Base-by-base conservation (phyloP, 2,113 vertebrate species). In the Riparia riparia region DNA sequence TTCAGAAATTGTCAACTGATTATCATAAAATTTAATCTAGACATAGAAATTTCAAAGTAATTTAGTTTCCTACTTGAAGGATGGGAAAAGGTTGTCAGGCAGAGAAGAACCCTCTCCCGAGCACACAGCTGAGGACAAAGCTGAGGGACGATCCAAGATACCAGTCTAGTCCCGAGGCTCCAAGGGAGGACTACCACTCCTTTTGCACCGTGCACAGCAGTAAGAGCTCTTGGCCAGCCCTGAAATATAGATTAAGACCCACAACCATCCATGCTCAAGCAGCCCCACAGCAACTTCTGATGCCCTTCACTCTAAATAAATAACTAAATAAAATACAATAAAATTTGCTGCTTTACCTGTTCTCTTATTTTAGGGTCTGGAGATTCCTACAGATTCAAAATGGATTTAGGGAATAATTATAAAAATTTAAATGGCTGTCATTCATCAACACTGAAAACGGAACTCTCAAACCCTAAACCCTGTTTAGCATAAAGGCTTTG, bases 171-270 rank as follows among this genome's bases (percentile, higher is more conserved):
- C 20, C 81, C 58, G 41, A 72, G 19, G 71, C 76, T 77, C 37
- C 53, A 18, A 5, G 18, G 37, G 9, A 29, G 18, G 34, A 17
- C 0, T 51, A 28, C 6, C 64, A 39, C 2, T 39, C 24, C 2
- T 15, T 41, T 37, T 51, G 13, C n/a, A 5, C 4, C 0, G 0
- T 3, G 16, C n/a, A 28, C 1, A 12, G 29, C 2, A 3, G 17
- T 2, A 1, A 19, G 22, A 80, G 34, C 39, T 77, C 37, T 6
- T 3, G 25, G 64, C 25, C 64, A 77, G 10, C 22, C 31, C 72
- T 37, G 49, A 80, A 51, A 56, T 9, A 22, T 1, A n/a, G 11
- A 72, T 12, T 10, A 28, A 14, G 11, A 54, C 51, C 42, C 14
- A 15, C 10, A 79, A 51, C 10, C 25, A n/a, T 39, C 70, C 37